These are phyloP conservation scores for Tachina grossa DNA, from an alignment of 2,888 invertebrate species.

Conservation along the genomic window DNA sequence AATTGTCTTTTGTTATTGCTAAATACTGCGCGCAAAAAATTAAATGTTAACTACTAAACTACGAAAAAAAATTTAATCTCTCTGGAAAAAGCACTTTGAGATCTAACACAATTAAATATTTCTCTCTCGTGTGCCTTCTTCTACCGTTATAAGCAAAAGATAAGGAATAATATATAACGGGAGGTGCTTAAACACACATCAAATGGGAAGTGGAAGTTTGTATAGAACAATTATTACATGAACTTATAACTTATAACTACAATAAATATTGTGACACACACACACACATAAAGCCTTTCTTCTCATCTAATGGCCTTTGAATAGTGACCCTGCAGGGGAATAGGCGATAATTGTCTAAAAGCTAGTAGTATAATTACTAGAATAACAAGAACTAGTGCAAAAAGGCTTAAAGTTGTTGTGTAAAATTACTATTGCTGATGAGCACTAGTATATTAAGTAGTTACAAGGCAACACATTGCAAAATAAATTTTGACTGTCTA, in stretches of 20 bases:
- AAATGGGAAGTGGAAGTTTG: constrained; percentile 56
- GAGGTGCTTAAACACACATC: constrained; percentile 27
- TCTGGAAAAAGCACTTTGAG: background rate
- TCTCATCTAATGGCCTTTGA: constrained; percentile 21
- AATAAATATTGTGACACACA: constrained; percentile 55
- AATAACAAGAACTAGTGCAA: no score
- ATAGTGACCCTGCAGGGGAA: background rate
- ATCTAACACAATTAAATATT: background rate
- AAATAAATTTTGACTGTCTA: no score
- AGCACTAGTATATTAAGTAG: no score
- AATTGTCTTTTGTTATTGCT: no score
- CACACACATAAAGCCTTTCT: constrained; percentile 1
- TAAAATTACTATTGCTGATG: no score
- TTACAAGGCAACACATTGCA: no score
- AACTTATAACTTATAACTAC: constrained; percentile 68
- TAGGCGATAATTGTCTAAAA: no score
- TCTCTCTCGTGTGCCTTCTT: background rate
- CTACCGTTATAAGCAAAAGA: background rate
- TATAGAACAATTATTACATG: constrained; percentile 59
- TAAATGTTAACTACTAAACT: no score
- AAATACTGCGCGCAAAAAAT: no score
- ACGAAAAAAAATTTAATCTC: no score
- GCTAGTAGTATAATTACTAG: no score
- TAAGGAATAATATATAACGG: background rate
- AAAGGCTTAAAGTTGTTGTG: no score